Conservation (phyloP, 1,140 invertebrate species). For the Armadillidium nasatum region DNA sequence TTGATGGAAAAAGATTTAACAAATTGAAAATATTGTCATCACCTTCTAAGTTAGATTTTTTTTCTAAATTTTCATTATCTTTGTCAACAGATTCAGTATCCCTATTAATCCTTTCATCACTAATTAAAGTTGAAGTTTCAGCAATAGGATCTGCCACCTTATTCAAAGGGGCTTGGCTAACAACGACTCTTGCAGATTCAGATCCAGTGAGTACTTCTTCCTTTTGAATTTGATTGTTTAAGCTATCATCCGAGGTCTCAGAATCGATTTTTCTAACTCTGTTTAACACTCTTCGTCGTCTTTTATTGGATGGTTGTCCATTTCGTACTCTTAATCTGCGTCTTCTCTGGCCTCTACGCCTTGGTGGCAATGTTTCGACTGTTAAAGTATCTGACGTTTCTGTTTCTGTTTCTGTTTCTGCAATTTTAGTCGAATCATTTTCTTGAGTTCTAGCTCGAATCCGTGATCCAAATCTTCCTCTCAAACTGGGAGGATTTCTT, state of each 20-base stretch:
- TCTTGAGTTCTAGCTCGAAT: background rate
- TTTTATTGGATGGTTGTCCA: background rate
- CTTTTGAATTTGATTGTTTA: background rate
- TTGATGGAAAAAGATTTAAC: background rate
- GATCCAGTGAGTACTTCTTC: background rate
- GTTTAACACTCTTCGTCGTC: slow-evolving; percentile 1
- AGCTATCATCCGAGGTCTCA: background rate
- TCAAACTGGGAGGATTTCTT: background rate
- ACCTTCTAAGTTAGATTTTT: background rate
- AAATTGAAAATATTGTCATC: background rate
- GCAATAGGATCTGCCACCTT: background rate
- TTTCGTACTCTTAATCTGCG: background rate
- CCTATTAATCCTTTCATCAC: background rate
- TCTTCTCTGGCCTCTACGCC: background rate
- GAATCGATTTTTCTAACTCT: background rate
- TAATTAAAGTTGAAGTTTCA: background rate
- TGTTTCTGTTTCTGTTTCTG: background rate
- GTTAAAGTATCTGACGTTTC: background rate
- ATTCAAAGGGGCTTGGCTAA: background rate
- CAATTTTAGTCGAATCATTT: background rate
- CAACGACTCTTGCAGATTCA: background rate
- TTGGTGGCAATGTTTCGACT: background rate
- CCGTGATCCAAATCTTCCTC: background rate
- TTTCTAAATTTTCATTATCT: background rate
- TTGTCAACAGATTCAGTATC: background rate